Evolutionary conservation across 2,888 invertebrate genomes (phyloP).

Genomic region (Agonopterix subpropinquella): DNA sequence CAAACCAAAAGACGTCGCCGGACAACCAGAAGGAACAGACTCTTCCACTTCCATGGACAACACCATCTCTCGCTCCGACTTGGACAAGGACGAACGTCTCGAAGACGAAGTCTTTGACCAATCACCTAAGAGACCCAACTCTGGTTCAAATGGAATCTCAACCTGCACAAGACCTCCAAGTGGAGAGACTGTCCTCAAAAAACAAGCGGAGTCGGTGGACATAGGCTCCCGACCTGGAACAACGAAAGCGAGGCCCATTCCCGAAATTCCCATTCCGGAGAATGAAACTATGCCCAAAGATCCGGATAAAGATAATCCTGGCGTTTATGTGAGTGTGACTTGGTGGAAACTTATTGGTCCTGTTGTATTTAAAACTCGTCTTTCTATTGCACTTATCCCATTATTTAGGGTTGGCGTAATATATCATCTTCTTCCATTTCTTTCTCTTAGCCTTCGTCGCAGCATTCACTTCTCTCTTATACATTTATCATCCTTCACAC

Average conservation of each 20-base stretch:
- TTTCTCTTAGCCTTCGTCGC: neutral
- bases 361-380: neutral
- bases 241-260: constrained; percentile 53
- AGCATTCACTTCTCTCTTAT: neutral
- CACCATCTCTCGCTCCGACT: constrained; percentile 30
- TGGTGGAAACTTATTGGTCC: neutral
- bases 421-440: no score
- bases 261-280: constrained; percentile 26
- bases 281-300: constrained; percentile 40
- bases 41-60: constrained; percentile 35
- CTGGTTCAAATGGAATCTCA: constrained; percentile 21
- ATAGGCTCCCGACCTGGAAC: constrained; percentile 32
- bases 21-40: constrained; percentile 26
- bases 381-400: neutral
- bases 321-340: constrained; percentile 44
- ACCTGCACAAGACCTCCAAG: constrained; percentile 27
- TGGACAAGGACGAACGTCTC: constrained; percentile 29
- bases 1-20: constrained; percentile 36
- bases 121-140: neutral
- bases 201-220: constrained; percentile 28
- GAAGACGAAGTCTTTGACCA: constrained; percentile 17
- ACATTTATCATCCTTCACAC: neutral
- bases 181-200: constrained; percentile 30
- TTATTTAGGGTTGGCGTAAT: no score
- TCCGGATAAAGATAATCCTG: constrained; percentile 59